phyloP scores from a whole-genome alignment of 2,113 vertebrate species.

The Okapia johnstoni region DNA sequence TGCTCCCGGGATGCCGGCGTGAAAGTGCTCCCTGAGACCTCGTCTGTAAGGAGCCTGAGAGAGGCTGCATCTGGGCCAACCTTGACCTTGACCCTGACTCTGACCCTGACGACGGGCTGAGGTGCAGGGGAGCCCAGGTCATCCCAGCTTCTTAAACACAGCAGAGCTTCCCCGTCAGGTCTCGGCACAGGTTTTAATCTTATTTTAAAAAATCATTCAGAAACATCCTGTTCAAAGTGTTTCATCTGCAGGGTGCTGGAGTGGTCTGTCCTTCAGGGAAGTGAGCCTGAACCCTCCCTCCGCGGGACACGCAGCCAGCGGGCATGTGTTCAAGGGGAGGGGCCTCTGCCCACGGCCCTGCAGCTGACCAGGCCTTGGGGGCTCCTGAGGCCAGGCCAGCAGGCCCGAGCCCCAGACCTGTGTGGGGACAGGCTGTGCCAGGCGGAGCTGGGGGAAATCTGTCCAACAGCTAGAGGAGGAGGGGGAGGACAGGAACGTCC shows the following conservation, averaged over 20 bases:
- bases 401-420: accelerated
- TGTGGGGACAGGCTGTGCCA: background rate
- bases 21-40: accelerated
- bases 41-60: background rate
- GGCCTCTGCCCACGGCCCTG: accelerated
- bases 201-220: background rate
- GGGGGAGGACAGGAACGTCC: background rate
- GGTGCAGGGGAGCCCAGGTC: background rate
- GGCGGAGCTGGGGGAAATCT: background rate
- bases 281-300: too few species aligned
- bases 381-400: background rate
- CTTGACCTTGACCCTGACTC: background rate
- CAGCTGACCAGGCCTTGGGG: background rate
- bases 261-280: too few species aligned
- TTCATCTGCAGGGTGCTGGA: background rate
- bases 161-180: background rate
- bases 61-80: accelerated
- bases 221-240: background rate
- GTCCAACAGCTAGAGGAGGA: background rate
- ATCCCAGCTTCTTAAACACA: background rate
- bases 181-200: background rate
- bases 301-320: accelerated
- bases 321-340: too few species aligned
- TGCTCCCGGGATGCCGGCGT: accelerated
- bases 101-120: accelerated